Evolutionary conservation across 2,888 invertebrate genomes (phyloP).

Genomic region (Acleris holmiana): DNA sequence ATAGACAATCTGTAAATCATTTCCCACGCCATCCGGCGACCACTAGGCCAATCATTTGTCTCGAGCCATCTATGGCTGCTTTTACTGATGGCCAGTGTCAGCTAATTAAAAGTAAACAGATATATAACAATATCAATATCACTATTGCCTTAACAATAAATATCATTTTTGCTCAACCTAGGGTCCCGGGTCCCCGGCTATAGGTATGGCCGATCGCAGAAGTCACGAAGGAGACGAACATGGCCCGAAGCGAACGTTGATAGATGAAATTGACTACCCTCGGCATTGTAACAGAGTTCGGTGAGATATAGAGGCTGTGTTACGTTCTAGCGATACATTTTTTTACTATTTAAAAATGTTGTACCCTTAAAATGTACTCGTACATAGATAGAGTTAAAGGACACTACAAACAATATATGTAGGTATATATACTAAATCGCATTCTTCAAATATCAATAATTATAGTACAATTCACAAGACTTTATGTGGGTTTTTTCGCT

Average conservation of each 20-base stretch:
- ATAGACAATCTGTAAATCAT: constrained; percentile 53
- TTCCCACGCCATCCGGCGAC: constrained; percentile 67
- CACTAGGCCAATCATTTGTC: constrained; percentile 51
- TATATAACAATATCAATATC: constrained; percentile 47
- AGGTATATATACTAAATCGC: no score
- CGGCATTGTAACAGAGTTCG: constrained; percentile 49
- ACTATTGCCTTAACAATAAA: constrained; percentile 46
- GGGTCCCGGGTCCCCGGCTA: background rate
- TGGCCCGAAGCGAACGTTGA: constrained; percentile 70
- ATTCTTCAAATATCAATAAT: no score
- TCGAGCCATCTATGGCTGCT: constrained; percentile 53
- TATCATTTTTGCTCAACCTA: background rate
- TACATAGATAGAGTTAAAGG: no score
- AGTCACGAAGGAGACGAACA: constrained; percentile 66
- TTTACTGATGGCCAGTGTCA: constrained; percentile 58
- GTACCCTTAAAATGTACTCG: no score
- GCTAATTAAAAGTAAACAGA: constrained; percentile 79
- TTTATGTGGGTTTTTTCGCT: no score
- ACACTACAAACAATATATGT: no score
- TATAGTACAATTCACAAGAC: no score
- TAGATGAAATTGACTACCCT: constrained; percentile 65
- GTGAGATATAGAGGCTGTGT: constrained; percentile 10
- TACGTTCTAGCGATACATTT: background rate
- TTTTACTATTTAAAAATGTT: no score
- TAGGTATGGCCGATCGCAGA: constrained; percentile 63